Evolutionary conservation across 2,797 vertebrate genomes (phyloP).

Genomic region (Vireo griseus): DNA sequence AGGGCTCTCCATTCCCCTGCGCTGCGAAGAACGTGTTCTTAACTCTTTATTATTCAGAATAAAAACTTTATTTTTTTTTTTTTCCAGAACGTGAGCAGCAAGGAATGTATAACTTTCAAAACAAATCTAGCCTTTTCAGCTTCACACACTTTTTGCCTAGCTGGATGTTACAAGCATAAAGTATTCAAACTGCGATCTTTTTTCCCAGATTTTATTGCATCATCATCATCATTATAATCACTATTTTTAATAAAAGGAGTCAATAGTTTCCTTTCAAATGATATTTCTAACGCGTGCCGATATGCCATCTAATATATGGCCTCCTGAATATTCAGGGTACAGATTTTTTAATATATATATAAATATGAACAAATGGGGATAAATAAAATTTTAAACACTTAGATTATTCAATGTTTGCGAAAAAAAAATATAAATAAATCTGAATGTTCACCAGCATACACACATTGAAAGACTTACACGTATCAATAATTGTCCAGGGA

Average conservation of each 20-base stretch:
- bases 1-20: conserved; percentile 20
- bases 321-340: conserved; percentile 82
- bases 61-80: conserved; percentile 85
- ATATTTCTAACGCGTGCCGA: conserved; percentile 68
- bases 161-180: conserved; percentile 76
- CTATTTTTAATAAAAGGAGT: conserved; percentile 76
- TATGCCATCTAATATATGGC: conserved; percentile 77
- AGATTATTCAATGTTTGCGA: conserved; percentile 85
- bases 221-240: conserved; percentile 70
- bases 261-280: conserved; percentile 74
- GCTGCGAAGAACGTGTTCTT: conserved; percentile 61
- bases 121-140: conserved; percentile 73
- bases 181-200: conserved; percentile 70
- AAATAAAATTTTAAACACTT: conserved; percentile 93
- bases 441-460: conserved; percentile 88
- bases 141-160: conserved; percentile 66
- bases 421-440: conserved; percentile 94
- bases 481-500: conserved; percentile 79
- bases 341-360: conserved; percentile 80
- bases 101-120: conserved; percentile 90
- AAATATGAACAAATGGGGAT: conserved; percentile 85
- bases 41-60: conserved; percentile 79
- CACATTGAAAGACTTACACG: conserved; percentile 83
- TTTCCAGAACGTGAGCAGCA: conserved; percentile 88
- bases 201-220: conserved; percentile 89